Conservation (phyloP, 2,888 invertebrate genomes). For the Anorthoa munda region DNA sequence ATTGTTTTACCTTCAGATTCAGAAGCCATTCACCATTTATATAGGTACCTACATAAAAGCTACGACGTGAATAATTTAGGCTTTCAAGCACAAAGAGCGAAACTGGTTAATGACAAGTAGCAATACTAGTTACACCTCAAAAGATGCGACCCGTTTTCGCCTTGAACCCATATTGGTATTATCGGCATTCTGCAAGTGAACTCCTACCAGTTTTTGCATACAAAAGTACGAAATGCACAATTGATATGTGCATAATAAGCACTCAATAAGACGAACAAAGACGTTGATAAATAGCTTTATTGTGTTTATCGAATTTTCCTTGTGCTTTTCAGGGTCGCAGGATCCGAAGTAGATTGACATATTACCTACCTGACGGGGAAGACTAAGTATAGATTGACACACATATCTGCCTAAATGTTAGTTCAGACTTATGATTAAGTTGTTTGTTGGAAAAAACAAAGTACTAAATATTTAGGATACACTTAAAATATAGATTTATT, state of each 20-base stretch:
- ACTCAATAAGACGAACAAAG: constrained; percentile 50
- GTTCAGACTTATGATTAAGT: not conserved
- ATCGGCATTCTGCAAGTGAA: constrained; percentile 63
- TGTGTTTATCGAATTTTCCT: constrained; percentile 47
- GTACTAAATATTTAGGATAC: constrained; percentile 10
- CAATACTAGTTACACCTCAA: constrained; percentile 26
- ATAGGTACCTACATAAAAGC: constrained; percentile 16
- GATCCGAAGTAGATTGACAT: not conserved
- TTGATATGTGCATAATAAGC: constrained; percentile 54
- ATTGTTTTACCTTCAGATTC: constrained; percentile 31
- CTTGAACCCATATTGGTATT: constrained; percentile 70
- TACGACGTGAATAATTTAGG: constrained; percentile 41
- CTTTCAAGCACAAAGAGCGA: constrained; percentile 25
- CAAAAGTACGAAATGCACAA: constrained; percentile 50
- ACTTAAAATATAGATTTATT: not conserved
- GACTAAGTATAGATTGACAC: too few species aligned
- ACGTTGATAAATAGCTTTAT: constrained; percentile 31
- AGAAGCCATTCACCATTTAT: constrained; percentile 28
- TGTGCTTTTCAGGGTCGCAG: constrained; percentile 44
- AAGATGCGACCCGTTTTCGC: constrained; percentile 52
- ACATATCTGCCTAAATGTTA: too few species aligned
- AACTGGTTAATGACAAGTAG: constrained; percentile 44
- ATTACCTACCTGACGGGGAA: not conserved
- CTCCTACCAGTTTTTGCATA: constrained; percentile 42
- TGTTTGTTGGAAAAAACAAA: constrained; percentile 14